phyloP scores from a whole-genome alignment of 2,797 vertebrate species.

The Todus mexicanus region DNA sequence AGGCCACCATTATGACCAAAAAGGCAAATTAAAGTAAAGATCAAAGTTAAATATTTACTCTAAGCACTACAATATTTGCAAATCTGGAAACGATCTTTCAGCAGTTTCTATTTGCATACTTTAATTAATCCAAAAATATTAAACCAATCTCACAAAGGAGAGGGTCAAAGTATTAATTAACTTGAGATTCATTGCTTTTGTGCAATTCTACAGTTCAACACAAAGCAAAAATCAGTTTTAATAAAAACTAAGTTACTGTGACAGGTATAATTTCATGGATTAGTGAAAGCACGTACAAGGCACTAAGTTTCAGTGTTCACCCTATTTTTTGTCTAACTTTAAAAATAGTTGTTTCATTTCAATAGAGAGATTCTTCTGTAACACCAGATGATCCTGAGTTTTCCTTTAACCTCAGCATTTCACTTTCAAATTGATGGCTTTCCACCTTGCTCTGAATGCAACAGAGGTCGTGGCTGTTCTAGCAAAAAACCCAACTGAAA shows the following conservation, averaged over 20 bases:
- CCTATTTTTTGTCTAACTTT: background rate
- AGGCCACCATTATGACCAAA: background rate
- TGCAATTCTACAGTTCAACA: slow-evolving; percentile 61
- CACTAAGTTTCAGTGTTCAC: background rate
- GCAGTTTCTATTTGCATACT: slow-evolving; percentile 61
- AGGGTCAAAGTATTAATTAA: slow-evolving; percentile 63
- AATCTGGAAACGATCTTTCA: slow-evolving; percentile 28
- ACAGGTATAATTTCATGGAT: slow-evolving; percentile 62
- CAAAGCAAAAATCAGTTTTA: slow-evolving; percentile 56
- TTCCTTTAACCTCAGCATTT: slow-evolving; percentile 9
- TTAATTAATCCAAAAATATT: slow-evolving; percentile 69
- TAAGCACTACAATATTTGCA: slow-evolving; percentile 21
- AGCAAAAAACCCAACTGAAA: background rate
- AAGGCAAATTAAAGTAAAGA: slow-evolving; percentile 33
- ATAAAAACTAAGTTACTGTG: slow-evolving; percentile 62
- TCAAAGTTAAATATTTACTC: slow-evolving; percentile 34
- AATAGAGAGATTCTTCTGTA: background rate
- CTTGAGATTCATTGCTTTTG: slow-evolving; percentile 46
- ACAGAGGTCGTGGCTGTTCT: background rate
- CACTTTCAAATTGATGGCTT: background rate
- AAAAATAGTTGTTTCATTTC: background rate
- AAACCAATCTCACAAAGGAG: slow-evolving; percentile 74
- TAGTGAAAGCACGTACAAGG: slow-evolving; percentile 15
- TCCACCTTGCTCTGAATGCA: background rate
- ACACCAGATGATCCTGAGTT: background rate